Evolutionary conservation across 2,113 vertebrate species (phyloP), one percentile per base, ranked within the genome.

Genomic region (Anhinga rufa): DNA sequence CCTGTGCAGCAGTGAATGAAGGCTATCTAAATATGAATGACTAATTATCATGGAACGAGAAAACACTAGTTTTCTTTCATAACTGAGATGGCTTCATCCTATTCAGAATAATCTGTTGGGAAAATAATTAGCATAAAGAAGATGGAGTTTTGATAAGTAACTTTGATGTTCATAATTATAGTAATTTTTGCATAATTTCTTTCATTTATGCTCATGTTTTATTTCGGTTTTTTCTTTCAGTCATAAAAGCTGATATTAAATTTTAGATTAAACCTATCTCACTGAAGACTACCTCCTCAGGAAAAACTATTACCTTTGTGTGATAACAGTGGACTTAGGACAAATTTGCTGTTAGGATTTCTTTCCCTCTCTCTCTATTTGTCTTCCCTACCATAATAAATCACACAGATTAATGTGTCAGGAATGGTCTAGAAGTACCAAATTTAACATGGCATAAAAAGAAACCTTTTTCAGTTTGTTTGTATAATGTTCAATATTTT

Each of bases 111-210:
- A 96, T 97, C 88, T 96, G 91, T 95, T 97, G 92, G 95, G 92
- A 93, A 97, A 97, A 96, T 97, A 95, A 97, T 97, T 97, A 93
- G 94, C 97, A 98, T 97, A 96, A 97, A 93, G 95, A 92, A 97
- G 96, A 97, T 86, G 42, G 90, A 96, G 93, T 88, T 96, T 96
- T 92, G 92, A 97, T 95, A 94, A 96, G 95, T 82, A 97, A 93
- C 95, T 96, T 94, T 96, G 92, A 96, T 95, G 93, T 88, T 96
- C 76, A 51, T 97, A 97, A 98, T 97, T 97, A 97, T 93, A 97
- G 92, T 95, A 92, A 97, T 97, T 94, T 97, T 96, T 96, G 83
- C 79, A 93, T 92, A 82, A 97, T 96, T 96, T 96, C 69, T 95
- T 94, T 93, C 94, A 81, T 80, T 97, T 94, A 79, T 90, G 62